Evolutionary conservation across 2,888 invertebrate species (phyloP).

Genomic region (Globia sparganii): DNA sequence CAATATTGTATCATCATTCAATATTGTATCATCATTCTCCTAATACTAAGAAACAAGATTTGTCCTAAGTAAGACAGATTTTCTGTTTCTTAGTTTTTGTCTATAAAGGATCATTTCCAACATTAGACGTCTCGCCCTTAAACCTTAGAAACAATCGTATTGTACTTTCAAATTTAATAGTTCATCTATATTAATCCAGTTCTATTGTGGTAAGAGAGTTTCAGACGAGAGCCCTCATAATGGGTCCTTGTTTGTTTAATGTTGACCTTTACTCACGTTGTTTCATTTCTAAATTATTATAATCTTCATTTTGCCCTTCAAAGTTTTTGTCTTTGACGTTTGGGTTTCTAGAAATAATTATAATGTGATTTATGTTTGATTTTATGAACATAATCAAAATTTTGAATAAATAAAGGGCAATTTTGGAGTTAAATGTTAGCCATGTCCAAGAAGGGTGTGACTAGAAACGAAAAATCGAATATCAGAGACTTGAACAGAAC

Average conservation of each 20-base stretch:
- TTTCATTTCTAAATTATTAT: constrained; percentile 37
- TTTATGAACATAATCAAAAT: background rate
- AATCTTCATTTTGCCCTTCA: constrained; percentile 17
- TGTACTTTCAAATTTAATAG: constrained; percentile 39
- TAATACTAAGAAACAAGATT: no score
- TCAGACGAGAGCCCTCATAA: constrained; percentile 26
- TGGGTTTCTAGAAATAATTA: background rate
- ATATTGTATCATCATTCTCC: no score
- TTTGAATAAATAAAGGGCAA: background rate
- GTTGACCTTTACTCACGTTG: constrained; percentile 31
- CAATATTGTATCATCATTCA: background rate
- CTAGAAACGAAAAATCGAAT: background rate
- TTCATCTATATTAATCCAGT: constrained; percentile 40
- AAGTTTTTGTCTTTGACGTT: constrained; percentile 1
- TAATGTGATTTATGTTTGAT: background rate
- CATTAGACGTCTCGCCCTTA: background rate
- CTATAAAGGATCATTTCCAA: background rate
- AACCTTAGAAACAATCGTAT: constrained; percentile 23
- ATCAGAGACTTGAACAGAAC: no score
- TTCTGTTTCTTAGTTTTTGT: background rate
- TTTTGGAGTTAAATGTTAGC: background rate
- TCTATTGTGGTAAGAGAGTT: constrained; percentile 46
- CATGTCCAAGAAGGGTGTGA: background rate
- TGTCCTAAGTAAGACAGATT: background rate
- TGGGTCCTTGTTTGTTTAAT: constrained; percentile 30